These are phyloP conservation scores for Chionis minor DNA, from an alignment of 2,113 vertebrate genomes.

Conservation along the genomic window DNA sequence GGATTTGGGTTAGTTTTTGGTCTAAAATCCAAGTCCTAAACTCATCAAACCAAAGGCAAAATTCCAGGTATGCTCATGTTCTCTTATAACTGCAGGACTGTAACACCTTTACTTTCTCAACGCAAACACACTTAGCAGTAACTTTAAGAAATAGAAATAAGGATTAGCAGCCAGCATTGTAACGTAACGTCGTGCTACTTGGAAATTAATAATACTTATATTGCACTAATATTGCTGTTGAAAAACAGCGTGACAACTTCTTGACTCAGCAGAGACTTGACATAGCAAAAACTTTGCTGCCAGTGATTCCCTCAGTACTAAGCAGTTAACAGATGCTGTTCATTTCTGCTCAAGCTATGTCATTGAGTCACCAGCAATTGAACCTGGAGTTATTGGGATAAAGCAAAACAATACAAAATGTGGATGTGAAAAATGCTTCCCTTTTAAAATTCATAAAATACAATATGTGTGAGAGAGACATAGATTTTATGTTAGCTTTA, in stretches of 20 bases:
- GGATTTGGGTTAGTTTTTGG: not conserved
- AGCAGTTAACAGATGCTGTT: not conserved
- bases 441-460: not conserved
- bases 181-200: not conserved
- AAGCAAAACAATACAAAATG: not conserved
- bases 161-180: not conserved
- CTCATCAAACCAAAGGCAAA: not conserved
- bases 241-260: not conserved
- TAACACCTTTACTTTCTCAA: not conserved
- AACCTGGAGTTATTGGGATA: not conserved
- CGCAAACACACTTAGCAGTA: not conserved
- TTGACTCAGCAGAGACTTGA: not conserved
- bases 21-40: not conserved
- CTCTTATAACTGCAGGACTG: not conserved
- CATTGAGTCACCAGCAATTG: not conserved
- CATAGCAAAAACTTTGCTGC: not conserved
- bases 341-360: not conserved
- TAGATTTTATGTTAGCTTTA: not conserved
- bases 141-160: not conserved
- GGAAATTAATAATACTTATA: not conserved
- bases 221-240: not conserved
- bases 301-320: not conserved
- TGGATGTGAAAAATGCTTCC: not conserved
- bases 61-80: not conserved
- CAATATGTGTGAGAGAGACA: rapidly evolving